A percentile compares a stretch with the other conserved stretches of the same genome.
Evolutionary conservation across 2,113 vertebrate species (phyloP).

Genomic region (Rhinichthys klamathensis): DNA sequence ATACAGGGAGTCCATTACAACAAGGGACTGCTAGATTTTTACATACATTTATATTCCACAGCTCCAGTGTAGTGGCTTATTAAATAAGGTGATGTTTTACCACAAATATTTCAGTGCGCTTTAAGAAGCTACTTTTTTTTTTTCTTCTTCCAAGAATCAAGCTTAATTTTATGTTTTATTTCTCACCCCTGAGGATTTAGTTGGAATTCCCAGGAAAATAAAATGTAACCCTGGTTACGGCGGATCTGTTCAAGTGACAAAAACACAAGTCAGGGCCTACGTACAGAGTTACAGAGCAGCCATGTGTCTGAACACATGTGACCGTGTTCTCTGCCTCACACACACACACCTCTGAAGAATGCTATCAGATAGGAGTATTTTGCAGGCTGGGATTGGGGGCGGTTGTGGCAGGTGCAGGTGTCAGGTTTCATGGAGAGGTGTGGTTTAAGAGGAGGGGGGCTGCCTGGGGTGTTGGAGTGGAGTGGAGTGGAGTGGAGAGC

Average conservation of each 20-base stretch:
- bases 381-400: conserved; percentile 44
- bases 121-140: conserved; percentile 41
- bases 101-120: conserved; percentile 47
- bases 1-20: background rate
- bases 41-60: conserved; percentile 35
- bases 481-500: conserved; percentile 26
- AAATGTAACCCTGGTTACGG: conserved; percentile 55
- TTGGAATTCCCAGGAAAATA: conserved; percentile 52
- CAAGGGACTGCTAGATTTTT: background rate
- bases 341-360: conserved; percentile 56
- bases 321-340: conserved; percentile 52
- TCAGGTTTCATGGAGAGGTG: conserved; percentile 59
- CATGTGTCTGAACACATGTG: conserved; percentile 60
- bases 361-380: conserved; percentile 60
- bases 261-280: conserved; percentile 57
- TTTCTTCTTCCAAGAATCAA: conserved; percentile 51
- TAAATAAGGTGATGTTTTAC: conserved; percentile 48
- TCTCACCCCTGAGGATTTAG: conserved; percentile 34
- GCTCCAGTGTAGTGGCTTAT: conserved; percentile 45
- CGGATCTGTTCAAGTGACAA: conserved; percentile 65
- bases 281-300: conserved; percentile 56
- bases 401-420: conserved; percentile 64
- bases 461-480: conserved; percentile 23
- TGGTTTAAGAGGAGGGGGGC: conserved; percentile 60
- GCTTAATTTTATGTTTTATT: conserved; percentile 52